Conservation (phyloP, 1,140 invertebrate species). For the Conus betulinus region DNA sequence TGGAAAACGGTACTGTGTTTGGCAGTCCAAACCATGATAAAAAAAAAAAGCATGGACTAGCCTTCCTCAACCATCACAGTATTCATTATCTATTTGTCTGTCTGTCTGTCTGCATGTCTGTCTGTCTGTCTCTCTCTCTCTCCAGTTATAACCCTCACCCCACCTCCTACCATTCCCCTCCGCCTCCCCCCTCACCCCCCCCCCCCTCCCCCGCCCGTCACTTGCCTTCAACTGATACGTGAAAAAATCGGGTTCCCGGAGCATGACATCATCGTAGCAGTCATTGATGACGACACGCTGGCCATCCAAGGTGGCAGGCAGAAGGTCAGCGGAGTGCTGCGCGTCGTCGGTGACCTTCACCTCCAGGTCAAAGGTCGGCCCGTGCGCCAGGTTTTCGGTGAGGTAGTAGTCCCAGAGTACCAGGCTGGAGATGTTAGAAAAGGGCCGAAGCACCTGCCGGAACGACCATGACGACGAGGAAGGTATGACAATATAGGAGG, state of each 20-base stretch:
- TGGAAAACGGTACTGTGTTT: too few species aligned
- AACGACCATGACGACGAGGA: background rate
- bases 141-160: too few species aligned
- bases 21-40: too few species aligned
- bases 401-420: conserved; percentile 96
- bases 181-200: too few species aligned
- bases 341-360: conserved; percentile 74
- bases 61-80: conserved; percentile 75
- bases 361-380: conserved; percentile 95
- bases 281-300: conserved; percentile 72
- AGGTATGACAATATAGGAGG: too few species aligned
- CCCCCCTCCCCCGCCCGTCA: conserved; percentile 42
- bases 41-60: conserved; percentile 84
- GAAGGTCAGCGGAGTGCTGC: conserved; percentile 57
- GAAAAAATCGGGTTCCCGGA: conserved; percentile 91
- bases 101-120: too few species aligned
- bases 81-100: too few species aligned
- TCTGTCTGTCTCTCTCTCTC: too few species aligned
- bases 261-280: conserved; percentile 90
- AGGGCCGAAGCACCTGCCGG: conserved; percentile 88
- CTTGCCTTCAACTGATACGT: conserved; percentile 84
- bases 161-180: too few species aligned
- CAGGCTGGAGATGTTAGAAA: conserved; percentile 88
- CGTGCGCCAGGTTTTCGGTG: conserved; percentile 92
- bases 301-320: conserved; percentile 46